These are phyloP conservation scores for Spinibarbus caldwelli DNA, from an alignment of 2,797 vertebrate species.

Conservation along the genomic window DNA sequence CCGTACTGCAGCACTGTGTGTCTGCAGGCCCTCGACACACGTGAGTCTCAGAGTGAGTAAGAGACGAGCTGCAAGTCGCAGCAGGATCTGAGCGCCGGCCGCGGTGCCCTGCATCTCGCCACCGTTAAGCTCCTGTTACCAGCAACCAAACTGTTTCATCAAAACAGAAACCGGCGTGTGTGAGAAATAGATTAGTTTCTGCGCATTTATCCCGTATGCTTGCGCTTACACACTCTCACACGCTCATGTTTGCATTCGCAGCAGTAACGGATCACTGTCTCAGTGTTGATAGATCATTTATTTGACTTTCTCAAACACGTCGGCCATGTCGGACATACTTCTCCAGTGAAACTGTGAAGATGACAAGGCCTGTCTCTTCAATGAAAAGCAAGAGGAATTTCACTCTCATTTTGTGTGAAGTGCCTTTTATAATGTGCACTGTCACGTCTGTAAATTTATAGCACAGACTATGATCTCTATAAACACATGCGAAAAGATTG, in stretches of 20 bases:
- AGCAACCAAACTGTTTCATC: constrained; percentile 30
- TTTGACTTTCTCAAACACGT: constrained; percentile 24
- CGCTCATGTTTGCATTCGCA: background rate
- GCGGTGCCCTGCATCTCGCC: constrained; percentile 11
- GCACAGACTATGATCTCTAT: constrained; percentile 3
- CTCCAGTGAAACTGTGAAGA: background rate
- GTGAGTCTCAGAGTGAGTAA: constrained; percentile 19
- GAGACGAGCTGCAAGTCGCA: constrained; percentile 4
- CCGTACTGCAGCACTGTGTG: background rate
- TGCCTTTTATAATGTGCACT: background rate
- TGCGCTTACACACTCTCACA: background rate
- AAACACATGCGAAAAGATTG: constrained; percentile 6
- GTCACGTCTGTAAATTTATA: background rate
- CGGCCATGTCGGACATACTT: background rate
- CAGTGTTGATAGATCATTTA: constrained; percentile 6
- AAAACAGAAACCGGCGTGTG: constrained; percentile 31
- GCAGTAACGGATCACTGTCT: background rate
- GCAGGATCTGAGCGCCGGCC: background rate
- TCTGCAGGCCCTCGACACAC: constrained; percentile 4
- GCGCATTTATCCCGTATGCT: background rate
- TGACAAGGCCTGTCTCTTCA: background rate
- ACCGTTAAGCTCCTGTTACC: constrained; percentile 5
- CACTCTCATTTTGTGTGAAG: no score
- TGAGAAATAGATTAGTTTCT: background rate
- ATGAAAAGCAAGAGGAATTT: background rate